Base-by-base conservation (phyloP, 2,113 vertebrate species). In the Gymnogyps californianus region DNA sequence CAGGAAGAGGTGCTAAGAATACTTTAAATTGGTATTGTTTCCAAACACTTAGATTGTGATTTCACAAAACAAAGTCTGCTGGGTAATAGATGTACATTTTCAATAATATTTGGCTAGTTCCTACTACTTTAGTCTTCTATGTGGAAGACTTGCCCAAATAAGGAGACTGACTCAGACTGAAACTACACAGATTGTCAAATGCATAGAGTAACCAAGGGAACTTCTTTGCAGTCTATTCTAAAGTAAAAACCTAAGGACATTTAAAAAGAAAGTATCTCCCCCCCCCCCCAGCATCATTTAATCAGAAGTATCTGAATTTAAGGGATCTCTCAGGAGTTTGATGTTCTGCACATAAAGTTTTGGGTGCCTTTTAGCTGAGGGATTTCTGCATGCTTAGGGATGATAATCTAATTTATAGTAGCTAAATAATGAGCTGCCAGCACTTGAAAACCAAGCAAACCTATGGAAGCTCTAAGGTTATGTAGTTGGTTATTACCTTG, bases 111-210 rank as follows among this genome's bases (percentile, higher is more conserved):
- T 97, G 94, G 58, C 93, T 91, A 66, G 87, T 96, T 97, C 74
- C 75, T 95, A 70, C 82, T 93, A 69, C 62, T 96, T 90, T 29
- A 83, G 84, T 85, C 40, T 88, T 97, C 83, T 74, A 2, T 90
- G 75, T 95, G 84, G 89, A 96, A 91, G 87, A 83, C 91, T 93
- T 96, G 78, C 32, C 89, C 94, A 95, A 91, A 97, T 97, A 96
- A 93, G 94, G 93, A 94, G 75, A 25, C 83, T 96, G 96, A 95
- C 74, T 97, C 74, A 83, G 46, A 47, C 49, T 90, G 95, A 96
- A 96, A 93, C 96, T 83, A 77, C 90, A 95, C 61, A 83, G 89
- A 93, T 93, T 89, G 81, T 96, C 65, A 80, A 96, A 58, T 58
- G 74, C 54, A 69, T 75, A 12, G 70, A 72, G 87, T 94, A 96